A percentile compares a stretch with the other conserved stretches of the same genome.
Conservation (phyloP, 2,888 invertebrate species). For the Volucella inflata region DNA sequence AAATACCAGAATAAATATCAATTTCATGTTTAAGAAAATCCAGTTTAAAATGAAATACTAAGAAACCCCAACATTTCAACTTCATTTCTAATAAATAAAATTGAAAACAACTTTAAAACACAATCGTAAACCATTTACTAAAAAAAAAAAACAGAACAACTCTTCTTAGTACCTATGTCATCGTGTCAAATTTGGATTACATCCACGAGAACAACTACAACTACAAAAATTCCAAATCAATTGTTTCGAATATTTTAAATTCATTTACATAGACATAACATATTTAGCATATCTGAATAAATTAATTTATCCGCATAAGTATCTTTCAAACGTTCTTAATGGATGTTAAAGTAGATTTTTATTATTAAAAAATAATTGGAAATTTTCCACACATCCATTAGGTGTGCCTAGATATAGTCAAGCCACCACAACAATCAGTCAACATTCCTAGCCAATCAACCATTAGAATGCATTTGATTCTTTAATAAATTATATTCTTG, state of each 20-base stretch:
- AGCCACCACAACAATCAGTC: background rate
- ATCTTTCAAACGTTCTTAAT: background rate
- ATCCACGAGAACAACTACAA: background rate
- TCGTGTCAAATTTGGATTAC: no score
- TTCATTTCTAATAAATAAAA: no score
- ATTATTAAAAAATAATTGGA: constrained; percentile 8
- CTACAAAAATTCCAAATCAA: background rate
- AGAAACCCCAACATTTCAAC: no score
- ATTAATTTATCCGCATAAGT: constrained; percentile 1
- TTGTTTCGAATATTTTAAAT: background rate
- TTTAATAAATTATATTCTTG: background rate
- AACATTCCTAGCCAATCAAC: background rate
- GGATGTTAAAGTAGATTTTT: constrained; percentile 8
- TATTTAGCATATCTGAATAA: constrained; percentile 15
- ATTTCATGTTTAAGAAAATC: no score
- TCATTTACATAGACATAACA: background rate
- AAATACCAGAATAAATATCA: no score
- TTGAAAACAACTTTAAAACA: no score
- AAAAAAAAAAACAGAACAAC: no score
- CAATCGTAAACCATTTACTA: no score
- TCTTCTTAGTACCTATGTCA: no score
- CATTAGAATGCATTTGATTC: background rate
- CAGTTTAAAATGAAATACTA: no score
- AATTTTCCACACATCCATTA: background rate
- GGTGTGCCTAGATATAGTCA: background rate